Evolutionary conservation across 2,113 vertebrate genomes (phyloP), one percentile per base, ranked within the genome.

Genomic region (Willisornis vidua): DNA sequence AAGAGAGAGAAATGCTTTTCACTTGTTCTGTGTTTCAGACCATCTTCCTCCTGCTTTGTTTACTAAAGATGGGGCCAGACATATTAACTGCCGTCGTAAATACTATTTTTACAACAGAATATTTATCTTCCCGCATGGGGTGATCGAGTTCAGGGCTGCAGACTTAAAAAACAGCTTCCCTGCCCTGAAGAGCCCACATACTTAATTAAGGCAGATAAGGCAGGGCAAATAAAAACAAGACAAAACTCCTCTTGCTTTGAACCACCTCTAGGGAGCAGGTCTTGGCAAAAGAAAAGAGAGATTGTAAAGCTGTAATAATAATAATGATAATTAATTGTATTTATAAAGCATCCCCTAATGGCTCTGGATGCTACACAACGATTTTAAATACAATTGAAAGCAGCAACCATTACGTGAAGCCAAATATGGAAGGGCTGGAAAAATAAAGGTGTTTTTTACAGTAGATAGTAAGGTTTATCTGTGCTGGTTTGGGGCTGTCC

Each of bases 211-310:
- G 61, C 73, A 94, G 96, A 97, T 93, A 97, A 96, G 61, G 52
- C 76, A 95, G 79, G 72, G 89, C 79, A 89, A 96, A 94, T 84
- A 75, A 94, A 96, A 95, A 78, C 88, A 96, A 94, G 79, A 88
- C 90, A 81, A 93, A 96, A 96, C 85, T 84, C 87, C 65, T 81
- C 62, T 73, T 87, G 90, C 96, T 95, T 97, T 96, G 94, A 96
- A 95, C 83, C 45, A 72, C 83, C 85, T 93, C 94, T 84, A 84
- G 93, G 96, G 93, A 97, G 79, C 96, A 65, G 76, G 88, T 86
- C 90, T 96, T 96, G 96, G 96, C 96, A 94, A 86, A 79, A 90
- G 96, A 96, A 96, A 84, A 96, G 75, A 97, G 90, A 86, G 59
- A 75, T 39, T 54, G 79, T 95, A 78, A 96, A 93, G 72, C 78